Evolutionary conservation across 2,888 invertebrate genomes (phyloP).

Genomic region (Yponomeuta cagnagella): DNA sequence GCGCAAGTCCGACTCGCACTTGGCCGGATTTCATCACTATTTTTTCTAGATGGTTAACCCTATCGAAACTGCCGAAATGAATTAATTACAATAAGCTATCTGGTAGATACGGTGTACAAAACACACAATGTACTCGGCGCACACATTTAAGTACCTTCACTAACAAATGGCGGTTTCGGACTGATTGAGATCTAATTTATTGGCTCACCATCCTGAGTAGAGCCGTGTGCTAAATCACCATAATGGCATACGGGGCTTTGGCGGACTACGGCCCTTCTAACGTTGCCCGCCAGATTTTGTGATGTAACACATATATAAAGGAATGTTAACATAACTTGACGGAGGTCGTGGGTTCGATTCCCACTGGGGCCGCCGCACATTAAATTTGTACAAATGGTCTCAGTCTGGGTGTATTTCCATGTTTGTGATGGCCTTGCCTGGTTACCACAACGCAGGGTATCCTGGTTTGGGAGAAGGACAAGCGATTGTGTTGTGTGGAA

Average conservation of each 20-base stretch:
- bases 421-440: too few species aligned
- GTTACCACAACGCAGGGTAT: too few species aligned
- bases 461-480: too few species aligned
- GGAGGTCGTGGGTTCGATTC: too few species aligned
- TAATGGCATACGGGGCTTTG: constrained; percentile 50
- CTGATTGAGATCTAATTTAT: constrained; percentile 73
- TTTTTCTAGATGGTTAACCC: neutral
- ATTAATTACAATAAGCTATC: neutral
- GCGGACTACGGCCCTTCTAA: constrained; percentile 30
- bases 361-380: too few species aligned
- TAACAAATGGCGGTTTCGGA: constrained; percentile 60
- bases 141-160: constrained; percentile 29
- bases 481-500: too few species aligned
- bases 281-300: constrained; percentile 48
- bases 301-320: constrained; percentile 20
- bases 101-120: neutral
- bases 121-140: constrained; percentile 15
- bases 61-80: neutral
- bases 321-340: constrained; percentile 28
- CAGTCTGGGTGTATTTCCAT: too few species aligned
- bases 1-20: too few species aligned
- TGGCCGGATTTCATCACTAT: too few species aligned
- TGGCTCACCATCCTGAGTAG: constrained; percentile 59
- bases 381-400: too few species aligned
- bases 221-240: constrained; percentile 63